Percentiles rank a stretch among this genome's conserved stretches.
Conservation (phyloP, 2,888 invertebrate species). For the Idaea biselata region DNA sequence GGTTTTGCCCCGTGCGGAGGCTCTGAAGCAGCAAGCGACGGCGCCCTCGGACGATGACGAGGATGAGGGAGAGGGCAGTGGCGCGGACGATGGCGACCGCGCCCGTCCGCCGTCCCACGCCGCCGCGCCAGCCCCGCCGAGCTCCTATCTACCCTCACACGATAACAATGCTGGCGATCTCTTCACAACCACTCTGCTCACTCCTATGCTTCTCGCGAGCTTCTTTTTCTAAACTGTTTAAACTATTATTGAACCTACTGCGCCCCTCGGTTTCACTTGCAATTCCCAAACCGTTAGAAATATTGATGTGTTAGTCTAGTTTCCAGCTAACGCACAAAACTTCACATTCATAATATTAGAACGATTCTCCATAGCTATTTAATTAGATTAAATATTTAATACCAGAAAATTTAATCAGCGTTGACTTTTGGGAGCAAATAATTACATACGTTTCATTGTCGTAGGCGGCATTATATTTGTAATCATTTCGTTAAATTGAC, state of each 20-base stretch:
- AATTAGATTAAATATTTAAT: slow-evolving; percentile 37
- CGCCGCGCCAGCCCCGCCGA: slow-evolving; percentile 66
- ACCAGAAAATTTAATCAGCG: slow-evolving; percentile 52
- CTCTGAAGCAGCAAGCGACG: slow-evolving; percentile 61
- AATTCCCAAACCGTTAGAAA: no score
- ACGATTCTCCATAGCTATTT: slow-evolving; percentile 11
- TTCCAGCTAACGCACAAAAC: no score
- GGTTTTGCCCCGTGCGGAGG: slow-evolving; percentile 52
- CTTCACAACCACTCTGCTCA: slow-evolving; percentile 6
- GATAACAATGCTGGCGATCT: slow-evolving; percentile 47
- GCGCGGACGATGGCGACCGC: slow-evolving; percentile 55
- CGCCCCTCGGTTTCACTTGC: no score
- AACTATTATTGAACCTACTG: slow-evolving; percentile 31
- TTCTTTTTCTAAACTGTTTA: slow-evolving; percentile 28
- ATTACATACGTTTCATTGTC: slow-evolving; percentile 30
- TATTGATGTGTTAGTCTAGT: no score
- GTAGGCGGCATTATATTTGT: slow-evolving; percentile 23
- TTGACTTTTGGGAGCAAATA: slow-evolving; percentile 63
- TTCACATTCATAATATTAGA: not conserved
- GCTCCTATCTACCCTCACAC: slow-evolving; percentile 63
- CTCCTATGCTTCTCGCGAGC: slow-evolving; percentile 20
- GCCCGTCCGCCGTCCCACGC: slow-evolving; percentile 40
- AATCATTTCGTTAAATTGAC: slow-evolving; percentile 26
- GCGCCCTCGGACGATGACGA: slow-evolving; percentile 71
- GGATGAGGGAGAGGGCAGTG: slow-evolving; percentile 69